Base-by-base conservation (phyloP, 2,113 vertebrate genomes). In the Tor tambroides region DNA sequence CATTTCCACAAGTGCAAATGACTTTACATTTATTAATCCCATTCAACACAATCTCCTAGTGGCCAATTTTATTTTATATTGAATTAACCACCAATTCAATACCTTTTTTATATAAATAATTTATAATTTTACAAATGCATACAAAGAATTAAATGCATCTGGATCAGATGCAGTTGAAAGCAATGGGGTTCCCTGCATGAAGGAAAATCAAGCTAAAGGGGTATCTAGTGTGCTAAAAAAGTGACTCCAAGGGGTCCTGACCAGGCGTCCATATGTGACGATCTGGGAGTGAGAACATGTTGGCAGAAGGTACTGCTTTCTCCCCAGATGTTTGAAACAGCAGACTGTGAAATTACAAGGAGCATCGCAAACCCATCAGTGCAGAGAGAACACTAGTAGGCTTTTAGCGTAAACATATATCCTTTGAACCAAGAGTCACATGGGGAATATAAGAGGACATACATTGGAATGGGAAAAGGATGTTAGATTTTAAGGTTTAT, bases 391-490 rank as follows among this genome's bases (percentile, higher is more conserved):
- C 85, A 84, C 74, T 23, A 80, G 32, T 81, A 84, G 90, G 87
- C 90, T 89, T 88, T 88, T 88, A 88, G 88, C 12, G 43, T 67
- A 59, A 51, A 80, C 21, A 80, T 54, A 72, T 77, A 85, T 86
- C 83, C 84, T 80, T 72, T 72, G 63, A 84, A 63, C 76, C 69
- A 49, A 30, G 43, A n/a, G 21, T 49, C 59, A 12, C 85, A 21
- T 19, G 83, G 82, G 84, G 67, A 71, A 63, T 35, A 32, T 38
- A 23, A 21, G 56, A 38, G 80, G 21, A 65, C 74, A 61, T 74
- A 30, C 72, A 59, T 72, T 59, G 21, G 38, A 76, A 88, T 84
- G 83, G 80, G 41, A 84, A 88, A 85, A 81, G 17, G 14, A 88
- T 88, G 90, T 85, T 82, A 14, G 26, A 28, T 41, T 74, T 56